Evolutionary conservation across 2,888 invertebrate genomes (phyloP), one percentile per base, ranked within the genome.

Genomic region (Nipponacmea schrenckii): DNA sequence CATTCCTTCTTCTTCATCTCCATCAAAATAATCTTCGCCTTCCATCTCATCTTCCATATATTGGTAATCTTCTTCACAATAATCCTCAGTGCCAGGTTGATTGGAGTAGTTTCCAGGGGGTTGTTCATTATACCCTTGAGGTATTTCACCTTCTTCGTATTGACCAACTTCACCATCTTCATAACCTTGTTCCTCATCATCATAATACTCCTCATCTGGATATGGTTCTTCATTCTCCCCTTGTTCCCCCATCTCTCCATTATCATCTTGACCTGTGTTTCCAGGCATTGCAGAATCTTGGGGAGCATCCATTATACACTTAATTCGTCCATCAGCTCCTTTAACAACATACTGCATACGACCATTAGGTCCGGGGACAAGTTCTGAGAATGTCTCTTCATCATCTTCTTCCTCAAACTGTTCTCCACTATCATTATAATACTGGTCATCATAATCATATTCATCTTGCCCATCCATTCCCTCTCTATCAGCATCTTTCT

Each of bases 141-240:
- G 56, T 56, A 56, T 56, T 24, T 56, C 56, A 24, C 56, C 56
- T 56, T 56, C 56, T 56, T 56, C 56, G 14, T 56, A 56, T 56
- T 56, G 20, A 10, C 14, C 20, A 24, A 24, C 24, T 24, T 56
- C 56, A 39, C 39, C 39, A 10, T 56, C 56, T 4, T n/a, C 56
- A 56, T 56, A 56, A 12, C 24, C 56, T 12, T 56, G 56, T 56
- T 24, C 56, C 14, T 56, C 56, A 2, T 56, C 56, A 20, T 56
- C 56, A 24, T 56, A 56, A 56, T 56, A 56, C 14, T 56, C 56
- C 56, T 56, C 56, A 10, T 56, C 56, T 24, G 10, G 20, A 56
- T 56, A 56, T 10, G 8, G 20, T 24, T 56, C 56, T 2, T 7
- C 56, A 56, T 56, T 56, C 24, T 56, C 56, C 12, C 56, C 56